These are phyloP conservation scores for Albula goreensis DNA, from an alignment of 2,113 vertebrate species.

Conservation along the genomic window DNA sequence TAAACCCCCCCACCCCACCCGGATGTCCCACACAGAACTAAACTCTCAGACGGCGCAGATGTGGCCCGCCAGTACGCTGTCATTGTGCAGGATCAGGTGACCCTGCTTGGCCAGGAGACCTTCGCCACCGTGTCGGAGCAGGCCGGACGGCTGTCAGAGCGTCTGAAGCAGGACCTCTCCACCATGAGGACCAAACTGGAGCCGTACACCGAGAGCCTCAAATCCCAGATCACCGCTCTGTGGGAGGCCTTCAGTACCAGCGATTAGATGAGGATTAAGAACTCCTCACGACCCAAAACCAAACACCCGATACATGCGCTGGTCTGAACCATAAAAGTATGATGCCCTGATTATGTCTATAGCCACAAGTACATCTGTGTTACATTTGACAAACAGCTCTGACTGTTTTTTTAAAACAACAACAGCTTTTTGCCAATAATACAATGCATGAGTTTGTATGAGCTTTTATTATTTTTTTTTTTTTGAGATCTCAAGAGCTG, in stretches of 20 bases:
- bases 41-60: slow-evolving; percentile 48
- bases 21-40: slow-evolving; percentile 36
- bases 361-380: background rate
- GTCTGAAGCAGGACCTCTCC: slow-evolving; percentile 56
- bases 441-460: background rate
- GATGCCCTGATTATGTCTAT: background rate
- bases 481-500: background rate
- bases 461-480: background rate
- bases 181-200: slow-evolving; percentile 48
- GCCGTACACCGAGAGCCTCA: slow-evolving; percentile 61
- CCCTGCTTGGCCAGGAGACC: slow-evolving; percentile 51
- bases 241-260: slow-evolving; percentile 53
- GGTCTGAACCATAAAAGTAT: background rate
- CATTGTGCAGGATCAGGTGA: slow-evolving; percentile 54
- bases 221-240: slow-evolving; percentile 46
- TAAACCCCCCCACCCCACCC: background rate
- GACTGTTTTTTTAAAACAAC: background rate
- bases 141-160: slow-evolving; percentile 58
- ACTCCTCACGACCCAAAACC: slow-evolving; percentile 9
- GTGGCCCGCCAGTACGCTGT: slow-evolving; percentile 54
- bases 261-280: slow-evolving; percentile 32
- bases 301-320: background rate
- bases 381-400: background rate
- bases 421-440: background rate
- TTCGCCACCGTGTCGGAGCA: slow-evolving; percentile 56